Percentiles rank a stretch among this genome's conserved stretches.
These are phyloP conservation scores for Bacillus rossius DNA, from an alignment of 1,140 invertebrate species.

Conservation along the genomic window DNA sequence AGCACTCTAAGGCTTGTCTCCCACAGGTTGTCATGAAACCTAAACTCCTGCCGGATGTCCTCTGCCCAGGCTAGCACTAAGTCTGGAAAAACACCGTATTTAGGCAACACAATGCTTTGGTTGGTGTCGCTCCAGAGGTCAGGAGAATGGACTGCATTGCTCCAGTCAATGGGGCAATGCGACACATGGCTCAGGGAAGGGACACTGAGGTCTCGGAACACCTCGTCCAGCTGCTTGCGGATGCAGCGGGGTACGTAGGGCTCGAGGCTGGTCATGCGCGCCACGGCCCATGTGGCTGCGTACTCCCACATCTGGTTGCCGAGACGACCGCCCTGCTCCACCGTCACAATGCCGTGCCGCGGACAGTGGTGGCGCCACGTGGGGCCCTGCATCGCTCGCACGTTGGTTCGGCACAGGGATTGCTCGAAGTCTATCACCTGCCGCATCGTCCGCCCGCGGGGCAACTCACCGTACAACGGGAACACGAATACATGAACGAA, in stretches of 20 bases:
- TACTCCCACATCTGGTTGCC: conserved; percentile 64
- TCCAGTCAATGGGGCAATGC: conserved; percentile 46
- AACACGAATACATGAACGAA: conserved; percentile 56
- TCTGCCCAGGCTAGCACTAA: conserved; percentile 50
- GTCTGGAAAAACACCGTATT: conserved; percentile 49
- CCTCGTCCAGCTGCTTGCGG: conserved; percentile 45
- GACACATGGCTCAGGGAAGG: conserved; percentile 51
- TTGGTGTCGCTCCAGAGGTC: conserved; percentile 51
- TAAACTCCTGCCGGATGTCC: conserved; percentile 51
- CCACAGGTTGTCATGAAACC: conserved; percentile 44
- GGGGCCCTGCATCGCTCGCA: conserved; percentile 38
- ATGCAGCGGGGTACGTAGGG: conserved; percentile 53
- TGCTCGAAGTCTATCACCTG: conserved; percentile 42
- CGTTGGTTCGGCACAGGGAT: conserved; percentile 46
- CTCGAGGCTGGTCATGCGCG: conserved; percentile 49
- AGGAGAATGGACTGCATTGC: conserved; percentile 46
- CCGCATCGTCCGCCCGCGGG: conserved; percentile 31
- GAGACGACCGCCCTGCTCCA: conserved; percentile 50
- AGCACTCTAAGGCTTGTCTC: conserved; percentile 44
- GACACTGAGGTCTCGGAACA: conserved; percentile 51
- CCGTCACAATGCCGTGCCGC: conserved; percentile 48
- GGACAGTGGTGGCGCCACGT: conserved; percentile 35
- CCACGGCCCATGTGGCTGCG: conserved; percentile 53
- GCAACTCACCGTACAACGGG: conserved; percentile 49
- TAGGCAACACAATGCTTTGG: conserved; percentile 53